phyloP scores from a whole-genome alignment of 2,888 invertebrate genomes.

The Brachypalpus laphriformis region DNA sequence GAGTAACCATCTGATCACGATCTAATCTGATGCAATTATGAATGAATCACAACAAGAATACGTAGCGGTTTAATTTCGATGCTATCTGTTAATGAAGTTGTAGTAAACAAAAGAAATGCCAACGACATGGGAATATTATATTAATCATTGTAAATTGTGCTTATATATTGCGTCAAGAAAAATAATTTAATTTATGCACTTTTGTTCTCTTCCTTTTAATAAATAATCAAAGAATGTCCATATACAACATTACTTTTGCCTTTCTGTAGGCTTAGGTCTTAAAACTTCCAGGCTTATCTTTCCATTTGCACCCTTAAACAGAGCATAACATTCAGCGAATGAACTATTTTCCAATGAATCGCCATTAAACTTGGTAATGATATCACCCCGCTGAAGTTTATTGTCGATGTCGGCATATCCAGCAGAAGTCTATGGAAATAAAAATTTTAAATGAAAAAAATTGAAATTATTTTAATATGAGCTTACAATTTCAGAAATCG shows the following conservation, averaged over 20 bases:
- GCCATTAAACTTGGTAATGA: conserved; percentile 94
- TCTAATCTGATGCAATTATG: too few relatives aligned
- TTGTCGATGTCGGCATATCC: conserved; percentile 94
- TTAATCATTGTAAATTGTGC: not conserved
- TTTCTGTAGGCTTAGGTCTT: conserved; percentile 88
- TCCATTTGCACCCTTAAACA: conserved; percentile 93
- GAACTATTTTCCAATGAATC: conserved; percentile 90
- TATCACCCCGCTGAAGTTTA: conserved; percentile 95
- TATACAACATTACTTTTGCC: conserved; percentile 46
- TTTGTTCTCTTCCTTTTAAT: conserved; percentile 1
- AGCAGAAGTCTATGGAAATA: conserved; percentile 88
- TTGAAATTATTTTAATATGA: not conserved
- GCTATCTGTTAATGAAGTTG: too few relatives aligned
- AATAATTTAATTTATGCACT: not conserved
- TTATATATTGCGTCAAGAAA: not conserved
- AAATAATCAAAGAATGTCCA: not conserved
- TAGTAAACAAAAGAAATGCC: too few relatives aligned
- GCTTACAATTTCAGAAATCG: conserved; percentile 95
- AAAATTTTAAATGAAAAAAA: not conserved
- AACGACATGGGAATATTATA: too few relatives aligned
- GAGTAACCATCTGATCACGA: too few relatives aligned
- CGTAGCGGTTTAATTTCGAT: too few relatives aligned
- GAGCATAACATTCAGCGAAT: conserved; percentile 93
- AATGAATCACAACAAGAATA: too few relatives aligned
- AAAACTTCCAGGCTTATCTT: conserved; percentile 93